phyloP scores from a whole-genome alignment of 1,140 invertebrate species.

The Drosophila kohkoa region DNA sequence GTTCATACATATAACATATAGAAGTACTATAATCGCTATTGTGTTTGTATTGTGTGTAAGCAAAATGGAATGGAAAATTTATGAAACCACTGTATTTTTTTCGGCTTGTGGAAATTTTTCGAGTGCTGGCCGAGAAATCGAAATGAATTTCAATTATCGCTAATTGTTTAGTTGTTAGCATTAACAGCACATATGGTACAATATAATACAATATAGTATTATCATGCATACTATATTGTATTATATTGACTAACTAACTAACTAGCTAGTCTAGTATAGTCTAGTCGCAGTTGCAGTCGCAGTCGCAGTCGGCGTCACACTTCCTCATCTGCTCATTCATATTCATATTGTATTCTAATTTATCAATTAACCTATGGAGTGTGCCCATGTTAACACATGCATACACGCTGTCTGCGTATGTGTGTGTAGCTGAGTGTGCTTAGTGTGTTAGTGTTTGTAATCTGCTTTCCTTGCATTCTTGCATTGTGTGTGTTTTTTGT shows the following conservation, averaged over 20 bases:
- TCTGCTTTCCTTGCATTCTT: constrained; percentile 65
- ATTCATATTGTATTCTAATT: constrained; percentile 57
- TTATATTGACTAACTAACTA: constrained; percentile 3
- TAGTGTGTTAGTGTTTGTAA: constrained; percentile 29
- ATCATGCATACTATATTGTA: not conserved
- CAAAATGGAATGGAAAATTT: constrained; percentile 70
- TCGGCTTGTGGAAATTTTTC: constrained; percentile 70
- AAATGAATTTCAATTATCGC: constrained; percentile 69
- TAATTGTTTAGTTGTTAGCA: constrained; percentile 56
- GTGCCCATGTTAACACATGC: constrained; percentile 36
- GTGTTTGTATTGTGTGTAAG: constrained; percentile 16
- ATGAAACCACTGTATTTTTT: constrained; percentile 45
- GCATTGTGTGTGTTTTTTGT: constrained; percentile 22
- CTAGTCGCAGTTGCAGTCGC: not conserved
- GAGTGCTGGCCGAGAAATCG: constrained; percentile 44
- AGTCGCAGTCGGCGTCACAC: constrained; percentile 33
- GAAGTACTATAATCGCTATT: constrained; percentile 4
- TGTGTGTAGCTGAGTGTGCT: not conserved
- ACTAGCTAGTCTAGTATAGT: not conserved
- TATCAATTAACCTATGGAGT: constrained; percentile 65
- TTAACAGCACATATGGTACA: constrained; percentile 12
- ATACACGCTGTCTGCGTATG: constrained; percentile 1
- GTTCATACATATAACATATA: not conserved
- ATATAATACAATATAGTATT: constrained; percentile 22
- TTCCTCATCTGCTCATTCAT: constrained; percentile 56